Evolutionary conservation across 2,113 vertebrate species (phyloP), one percentile per base, ranked within the genome.

Genomic region (Alexandromys fortis): DNA sequence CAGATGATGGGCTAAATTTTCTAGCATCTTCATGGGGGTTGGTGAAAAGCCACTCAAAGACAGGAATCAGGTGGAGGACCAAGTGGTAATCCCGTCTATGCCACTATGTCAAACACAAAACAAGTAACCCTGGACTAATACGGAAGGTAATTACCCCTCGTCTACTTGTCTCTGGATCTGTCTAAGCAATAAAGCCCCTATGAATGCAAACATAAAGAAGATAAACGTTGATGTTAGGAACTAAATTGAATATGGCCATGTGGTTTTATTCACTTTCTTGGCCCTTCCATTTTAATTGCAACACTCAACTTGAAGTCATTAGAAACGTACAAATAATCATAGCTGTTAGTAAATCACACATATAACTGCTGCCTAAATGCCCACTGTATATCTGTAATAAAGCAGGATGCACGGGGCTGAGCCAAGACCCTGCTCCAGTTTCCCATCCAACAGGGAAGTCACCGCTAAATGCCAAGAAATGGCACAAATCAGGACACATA

Each of bases 201-300:
- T 30, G 42, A 72, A 68, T 49, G 5, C 61, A 91, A 89, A 65
- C 55, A 89, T 11, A 55, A 47, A 92, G 42, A 63, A 92, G 77
- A 93, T 88, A 94, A 94, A 61, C 22, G 42, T 22, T 95, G 28
- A 86, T 2, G n/a, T 87, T 26, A 42, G 38, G 61, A 52, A 75
- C 6, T 35, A 79, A 91, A 58, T 24, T 86, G 68, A 92, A 73
- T 35, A 72, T 2, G 58, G 38, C 58, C 81, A 91, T 55, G 52
- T 19, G 85, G 45, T 81, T 83, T 21, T 79, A 78, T 47, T 8
- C n/a, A 21, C 77, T 65, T 89, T 91, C 86, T 5, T 86, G 89
- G 63, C 42, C 47, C 47, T 85, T 81, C 68, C 65, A 58, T 82
- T 90, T 95, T 87, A 96, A 91, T 19, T 79, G n/a, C 45, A 95